A percentile compares a stretch with the other conserved stretches of the same genome.
Evolutionary conservation across 2,113 vertebrate genomes (phyloP).

Genomic region (Rynchops niger): DNA sequence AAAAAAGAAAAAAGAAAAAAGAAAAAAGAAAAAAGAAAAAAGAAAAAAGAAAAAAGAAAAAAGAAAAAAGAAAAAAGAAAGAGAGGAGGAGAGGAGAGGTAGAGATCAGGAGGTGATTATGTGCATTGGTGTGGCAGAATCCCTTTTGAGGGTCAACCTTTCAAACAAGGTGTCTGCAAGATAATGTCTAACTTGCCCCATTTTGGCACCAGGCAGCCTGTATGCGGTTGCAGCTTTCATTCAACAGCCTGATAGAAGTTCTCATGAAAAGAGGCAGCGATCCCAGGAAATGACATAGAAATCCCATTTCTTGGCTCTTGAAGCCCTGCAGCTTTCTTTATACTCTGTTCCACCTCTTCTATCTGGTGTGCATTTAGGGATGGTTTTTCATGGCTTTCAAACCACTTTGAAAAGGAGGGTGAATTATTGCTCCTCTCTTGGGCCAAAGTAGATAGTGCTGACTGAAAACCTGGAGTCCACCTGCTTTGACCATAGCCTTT

Average conservation of each 20-base stretch:
- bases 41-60: too few species aligned
- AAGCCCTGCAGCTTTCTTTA: not conserved
- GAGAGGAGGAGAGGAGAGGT: not conserved
- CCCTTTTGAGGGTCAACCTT: not conserved
- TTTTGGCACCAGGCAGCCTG: not conserved
- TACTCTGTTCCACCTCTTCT: not conserved
- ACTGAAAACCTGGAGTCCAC: not conserved
- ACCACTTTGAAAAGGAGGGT: not conserved
- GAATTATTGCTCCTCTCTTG: not conserved
- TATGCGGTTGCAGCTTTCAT: not conserved
- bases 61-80: too few species aligned
- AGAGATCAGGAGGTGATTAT: not conserved
- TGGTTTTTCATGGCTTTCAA: not conserved
- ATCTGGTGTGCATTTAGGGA: not conserved
- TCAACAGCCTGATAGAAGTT: not conserved
- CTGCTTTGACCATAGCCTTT: not conserved
- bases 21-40: too few species aligned
- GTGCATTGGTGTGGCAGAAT: not conserved
- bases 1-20: not conserved
- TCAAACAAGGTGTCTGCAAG: not conserved
- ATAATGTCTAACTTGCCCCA: not conserved
- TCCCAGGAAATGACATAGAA: not conserved
- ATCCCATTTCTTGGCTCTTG: not conserved
- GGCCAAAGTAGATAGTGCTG: not conserved
- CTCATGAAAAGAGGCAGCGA: not conserved